These are phyloP conservation scores for Ruditapes philippinarum DNA, from an alignment of 1,140 invertebrate genomes.

Conservation along the genomic window DNA sequence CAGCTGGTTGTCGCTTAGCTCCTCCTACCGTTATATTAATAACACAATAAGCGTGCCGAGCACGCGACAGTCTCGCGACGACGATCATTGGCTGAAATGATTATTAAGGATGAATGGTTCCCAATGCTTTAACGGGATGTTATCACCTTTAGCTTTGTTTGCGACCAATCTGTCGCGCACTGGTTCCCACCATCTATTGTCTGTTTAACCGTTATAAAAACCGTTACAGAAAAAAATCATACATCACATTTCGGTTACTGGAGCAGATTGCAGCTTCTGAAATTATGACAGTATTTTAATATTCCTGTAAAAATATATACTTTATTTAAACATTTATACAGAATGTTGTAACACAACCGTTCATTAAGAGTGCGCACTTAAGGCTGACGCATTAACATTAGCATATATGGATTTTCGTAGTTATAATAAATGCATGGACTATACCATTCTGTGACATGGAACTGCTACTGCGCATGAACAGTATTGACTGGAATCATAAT, in stretches of 20 bases:
- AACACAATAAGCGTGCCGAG: conserved; percentile 45
- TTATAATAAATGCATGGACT: conserved; percentile 26
- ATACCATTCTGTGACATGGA: conserved; percentile 9
- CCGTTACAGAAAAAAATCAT: conserved; percentile 34
- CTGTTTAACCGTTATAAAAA: conserved; percentile 57
- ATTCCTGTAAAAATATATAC: too few relatives aligned
- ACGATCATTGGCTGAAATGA: conserved; percentile 24
- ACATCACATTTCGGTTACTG: neutral
- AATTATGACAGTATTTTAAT: too few relatives aligned
- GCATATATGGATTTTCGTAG: conserved; percentile 56
- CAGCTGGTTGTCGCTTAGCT: conserved; percentile 56
- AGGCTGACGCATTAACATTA: conserved; percentile 1
- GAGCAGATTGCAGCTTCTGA: too few relatives aligned
- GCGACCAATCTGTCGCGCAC: conserved; percentile 46
- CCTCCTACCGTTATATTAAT: conserved; percentile 45
- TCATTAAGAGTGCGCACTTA: neutral
- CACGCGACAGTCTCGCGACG: conserved; percentile 61
- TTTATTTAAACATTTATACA: too few relatives aligned
- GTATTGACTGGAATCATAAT: neutral
- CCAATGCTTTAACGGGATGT: conserved; percentile 7
- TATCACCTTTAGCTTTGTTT: conserved; percentile 18
- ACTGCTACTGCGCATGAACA: conserved; percentile 28
- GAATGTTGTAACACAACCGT: too few relatives aligned
- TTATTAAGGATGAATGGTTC: conserved; percentile 29
- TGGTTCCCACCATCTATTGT: conserved; percentile 29